Evolutionary conservation across 2,888 invertebrate genomes (phyloP).

Genomic region (Machimus atricapillus): DNA sequence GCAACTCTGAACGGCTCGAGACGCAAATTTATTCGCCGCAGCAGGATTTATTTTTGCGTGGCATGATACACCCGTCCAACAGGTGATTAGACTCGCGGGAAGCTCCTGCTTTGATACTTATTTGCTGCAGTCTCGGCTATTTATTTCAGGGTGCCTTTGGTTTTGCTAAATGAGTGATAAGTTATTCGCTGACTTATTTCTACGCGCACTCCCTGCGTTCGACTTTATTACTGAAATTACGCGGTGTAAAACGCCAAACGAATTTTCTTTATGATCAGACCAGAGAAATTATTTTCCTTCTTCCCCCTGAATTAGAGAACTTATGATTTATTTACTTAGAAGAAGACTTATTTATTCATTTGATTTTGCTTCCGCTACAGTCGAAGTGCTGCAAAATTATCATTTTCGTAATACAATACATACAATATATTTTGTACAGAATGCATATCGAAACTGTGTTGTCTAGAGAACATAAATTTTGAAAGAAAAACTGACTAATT

Average conservation of each 20-base stretch:
- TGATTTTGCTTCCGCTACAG: too few relatives aligned
- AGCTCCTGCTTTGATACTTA: neutral
- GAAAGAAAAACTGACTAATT: too few relatives aligned
- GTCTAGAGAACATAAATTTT: too few relatives aligned
- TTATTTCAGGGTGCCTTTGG: neutral
- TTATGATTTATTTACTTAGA: neutral
- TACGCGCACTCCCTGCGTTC: neutral
- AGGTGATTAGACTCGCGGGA: conserved; percentile 30
- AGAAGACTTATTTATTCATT: neutral
- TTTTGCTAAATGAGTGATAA: conserved; percentile 13
- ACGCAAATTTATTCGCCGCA: neutral
- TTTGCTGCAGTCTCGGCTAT: conserved; percentile 11
- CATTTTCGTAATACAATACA: too few relatives aligned
- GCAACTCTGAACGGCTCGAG: neutral
- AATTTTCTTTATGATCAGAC: neutral
- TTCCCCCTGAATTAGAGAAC: neutral
- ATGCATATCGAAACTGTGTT: too few relatives aligned
- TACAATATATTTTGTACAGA: too few relatives aligned
- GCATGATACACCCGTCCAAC: conserved; percentile 25
- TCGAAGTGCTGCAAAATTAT: too few relatives aligned
- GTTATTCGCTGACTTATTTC: neutral
- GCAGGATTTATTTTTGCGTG: conserved; percentile 24
- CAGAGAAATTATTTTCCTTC: neutral
- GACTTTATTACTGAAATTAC: neutral
- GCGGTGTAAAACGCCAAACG: neutral